Percentiles rank a stretch among this genome's conserved stretches.
phyloP scores from a whole-genome alignment of 1,140 invertebrate genomes.

The Zaprionus camerounensis region DNA sequence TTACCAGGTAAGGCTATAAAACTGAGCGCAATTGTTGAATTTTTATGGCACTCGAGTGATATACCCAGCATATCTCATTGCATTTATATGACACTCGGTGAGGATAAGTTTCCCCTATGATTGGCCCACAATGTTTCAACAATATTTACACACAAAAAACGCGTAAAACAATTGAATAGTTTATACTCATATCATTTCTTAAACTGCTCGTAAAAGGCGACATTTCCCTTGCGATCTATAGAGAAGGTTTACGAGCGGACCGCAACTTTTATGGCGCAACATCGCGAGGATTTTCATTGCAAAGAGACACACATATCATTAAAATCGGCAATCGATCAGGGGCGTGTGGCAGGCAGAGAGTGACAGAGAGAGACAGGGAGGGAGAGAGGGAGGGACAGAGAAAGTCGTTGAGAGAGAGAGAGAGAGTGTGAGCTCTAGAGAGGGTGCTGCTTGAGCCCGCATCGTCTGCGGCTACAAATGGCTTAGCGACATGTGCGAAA shows the following conservation, averaged over 20 bases:
- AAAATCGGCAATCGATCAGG: conserved; percentile 5
- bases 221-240: neutral
- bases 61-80: neutral
- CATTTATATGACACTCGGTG: neutral
- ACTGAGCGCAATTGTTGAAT: conserved; percentile 5
- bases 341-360: neutral
- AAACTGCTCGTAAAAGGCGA: conserved; percentile 44
- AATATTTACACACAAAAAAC: conserved; percentile 48
- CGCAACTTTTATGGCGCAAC: conserved; percentile 7
- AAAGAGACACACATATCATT: conserved; percentile 14
- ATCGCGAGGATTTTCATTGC: conserved; percentile 23
- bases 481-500: conserved; percentile 48
- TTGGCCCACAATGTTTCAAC: conserved; percentile 13
- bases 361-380: neutral
- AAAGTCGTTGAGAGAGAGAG: neutral
- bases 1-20: conserved; percentile 5
- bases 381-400: neutral
- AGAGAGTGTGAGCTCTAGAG: neutral
- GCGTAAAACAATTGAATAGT: conserved; percentile 28
- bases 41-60: neutral
- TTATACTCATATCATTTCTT: conserved; percentile 11
- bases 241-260: neutral
- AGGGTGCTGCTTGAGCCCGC: neutral
- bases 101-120: conserved; percentile 24
- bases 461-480: conserved; percentile 36